phyloP scores from a whole-genome alignment of 2,888 invertebrate genomes.

The Caprella mutica region DNA sequence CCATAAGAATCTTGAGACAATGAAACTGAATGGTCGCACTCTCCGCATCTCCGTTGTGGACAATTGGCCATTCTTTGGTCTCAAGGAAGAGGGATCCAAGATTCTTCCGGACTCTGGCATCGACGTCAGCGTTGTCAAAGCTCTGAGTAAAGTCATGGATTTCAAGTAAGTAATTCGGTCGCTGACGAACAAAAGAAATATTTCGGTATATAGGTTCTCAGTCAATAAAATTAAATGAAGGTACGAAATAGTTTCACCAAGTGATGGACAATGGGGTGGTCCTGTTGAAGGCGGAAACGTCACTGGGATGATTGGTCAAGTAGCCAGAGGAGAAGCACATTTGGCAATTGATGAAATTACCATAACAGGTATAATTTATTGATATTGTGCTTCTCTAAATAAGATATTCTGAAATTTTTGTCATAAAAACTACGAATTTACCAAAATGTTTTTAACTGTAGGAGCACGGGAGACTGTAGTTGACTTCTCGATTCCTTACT shows the following conservation, averaged over 20 bases:
- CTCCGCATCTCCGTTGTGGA: slow-evolving; percentile 15
- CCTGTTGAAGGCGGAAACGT: slow-evolving; percentile 8
- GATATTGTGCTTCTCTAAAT: too few species aligned
- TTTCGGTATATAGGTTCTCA: too few species aligned
- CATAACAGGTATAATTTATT: too few species aligned
- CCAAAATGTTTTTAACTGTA: not conserved
- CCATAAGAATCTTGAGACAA: too few species aligned
- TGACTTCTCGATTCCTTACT: slow-evolving; percentile 20
- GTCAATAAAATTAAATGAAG: too few species aligned
- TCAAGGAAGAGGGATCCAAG: not conserved
- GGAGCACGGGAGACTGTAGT: slow-evolving; percentile 13
- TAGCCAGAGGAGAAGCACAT: slow-evolving; percentile 8
- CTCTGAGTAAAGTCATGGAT: slow-evolving; percentile 10
- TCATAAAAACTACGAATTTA: too few species aligned
- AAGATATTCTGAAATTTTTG: too few species aligned
- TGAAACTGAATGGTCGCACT: not conserved
- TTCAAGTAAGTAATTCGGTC: too few species aligned
- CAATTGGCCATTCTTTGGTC: slow-evolving; percentile 29
- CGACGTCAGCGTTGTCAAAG: slow-evolving; percentile 20
- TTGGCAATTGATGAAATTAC: slow-evolving; percentile 19
- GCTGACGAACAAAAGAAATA: too few species aligned
- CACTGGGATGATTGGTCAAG: slow-evolving; percentile 14
- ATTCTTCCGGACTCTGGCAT: slow-evolving; percentile 22
- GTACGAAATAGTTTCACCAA: not conserved
- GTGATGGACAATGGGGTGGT: slow-evolving; percentile 18